These are phyloP conservation scores for Bacillus rossius DNA, from an alignment of 1,140 invertebrate genomes.

Conservation along the genomic window DNA sequence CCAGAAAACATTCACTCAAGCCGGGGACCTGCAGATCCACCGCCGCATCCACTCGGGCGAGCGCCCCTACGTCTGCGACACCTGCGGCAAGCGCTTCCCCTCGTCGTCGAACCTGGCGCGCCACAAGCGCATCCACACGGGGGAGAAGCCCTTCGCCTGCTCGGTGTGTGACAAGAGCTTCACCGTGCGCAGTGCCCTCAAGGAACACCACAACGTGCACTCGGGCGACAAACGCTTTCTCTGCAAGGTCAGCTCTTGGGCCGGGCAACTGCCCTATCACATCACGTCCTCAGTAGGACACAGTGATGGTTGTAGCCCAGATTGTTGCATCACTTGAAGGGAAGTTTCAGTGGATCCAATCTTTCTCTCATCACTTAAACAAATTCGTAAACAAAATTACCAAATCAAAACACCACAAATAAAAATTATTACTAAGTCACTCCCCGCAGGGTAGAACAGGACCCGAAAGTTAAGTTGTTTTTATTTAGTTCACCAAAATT, in stretches of 20 bases:
- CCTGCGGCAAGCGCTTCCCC: conserved; percentile 55
- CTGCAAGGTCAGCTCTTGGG: not conserved
- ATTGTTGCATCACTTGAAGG: too few relatives aligned
- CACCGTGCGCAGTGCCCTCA: not conserved
- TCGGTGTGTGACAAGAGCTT: conserved; percentile 7
- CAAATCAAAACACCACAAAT: too few relatives aligned
- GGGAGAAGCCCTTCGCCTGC: conserved; percentile 5
- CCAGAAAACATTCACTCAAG: conserved; percentile 48
- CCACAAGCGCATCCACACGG: conserved; percentile 63
- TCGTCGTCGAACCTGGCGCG: conserved; percentile 64
- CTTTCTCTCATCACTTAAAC: too few relatives aligned
- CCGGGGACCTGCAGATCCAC: conserved; percentile 49
- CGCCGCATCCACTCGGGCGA: conserved; percentile 57
- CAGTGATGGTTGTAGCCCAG: too few relatives aligned
- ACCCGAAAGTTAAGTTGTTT: too few relatives aligned
- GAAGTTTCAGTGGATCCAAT: too few relatives aligned
- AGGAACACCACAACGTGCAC: conserved; percentile 7
- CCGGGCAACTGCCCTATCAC: too few relatives aligned
- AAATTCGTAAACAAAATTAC: too few relatives aligned
- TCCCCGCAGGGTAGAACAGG: too few relatives aligned
- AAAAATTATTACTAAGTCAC: too few relatives aligned
- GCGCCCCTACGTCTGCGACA: conserved; percentile 57
- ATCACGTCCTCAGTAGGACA: too few relatives aligned
- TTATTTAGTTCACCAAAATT: too few relatives aligned
- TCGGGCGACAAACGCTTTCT: conserved; percentile 12